A percentile compares a stretch with the other conserved stretches of the same genome.
These are phyloP conservation scores for Protonibea diacanthus DNA, from an alignment of 2,797 vertebrate genomes.

Conservation along the genomic window DNA sequence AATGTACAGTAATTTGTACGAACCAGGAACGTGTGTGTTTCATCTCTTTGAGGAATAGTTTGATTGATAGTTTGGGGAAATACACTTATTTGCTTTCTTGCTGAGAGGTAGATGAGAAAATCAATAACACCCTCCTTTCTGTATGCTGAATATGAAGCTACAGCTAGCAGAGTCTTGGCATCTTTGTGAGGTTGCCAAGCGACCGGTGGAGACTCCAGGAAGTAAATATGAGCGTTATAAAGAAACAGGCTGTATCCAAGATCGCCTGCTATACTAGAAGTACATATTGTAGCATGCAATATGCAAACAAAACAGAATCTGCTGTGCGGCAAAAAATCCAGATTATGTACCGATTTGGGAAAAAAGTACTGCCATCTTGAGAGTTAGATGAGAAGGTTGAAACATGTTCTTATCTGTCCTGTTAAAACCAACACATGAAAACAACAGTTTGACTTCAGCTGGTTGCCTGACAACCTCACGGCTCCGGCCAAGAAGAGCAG, in stretches of 20 bases:
- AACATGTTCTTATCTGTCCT: background rate
- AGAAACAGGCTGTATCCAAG: background rate
- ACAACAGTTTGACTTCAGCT: background rate
- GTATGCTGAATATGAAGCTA: background rate
- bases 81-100: background rate
- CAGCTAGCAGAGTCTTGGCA: background rate
- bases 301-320: no score
- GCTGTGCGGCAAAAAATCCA: no score
- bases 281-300: no score
- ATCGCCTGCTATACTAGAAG: no score
- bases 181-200: slow-evolving; percentile 7
- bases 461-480: background rate
- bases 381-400: background rate
- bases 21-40: background rate
- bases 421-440: background rate
- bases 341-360: no score
- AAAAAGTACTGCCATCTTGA: background rate
- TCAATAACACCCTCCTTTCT: slow-evolving; percentile 5
- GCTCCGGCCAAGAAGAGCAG: background rate
- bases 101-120: slow-evolving; percentile 11
- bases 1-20: slow-evolving; percentile 22
- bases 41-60: slow-evolving; percentile 1
- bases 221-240: background rate
- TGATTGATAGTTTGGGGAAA: background rate
- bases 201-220: background rate